Evolutionary conservation across 2,797 vertebrate genomes (phyloP).

Genomic region (Glyptemys insculpta): DNA sequence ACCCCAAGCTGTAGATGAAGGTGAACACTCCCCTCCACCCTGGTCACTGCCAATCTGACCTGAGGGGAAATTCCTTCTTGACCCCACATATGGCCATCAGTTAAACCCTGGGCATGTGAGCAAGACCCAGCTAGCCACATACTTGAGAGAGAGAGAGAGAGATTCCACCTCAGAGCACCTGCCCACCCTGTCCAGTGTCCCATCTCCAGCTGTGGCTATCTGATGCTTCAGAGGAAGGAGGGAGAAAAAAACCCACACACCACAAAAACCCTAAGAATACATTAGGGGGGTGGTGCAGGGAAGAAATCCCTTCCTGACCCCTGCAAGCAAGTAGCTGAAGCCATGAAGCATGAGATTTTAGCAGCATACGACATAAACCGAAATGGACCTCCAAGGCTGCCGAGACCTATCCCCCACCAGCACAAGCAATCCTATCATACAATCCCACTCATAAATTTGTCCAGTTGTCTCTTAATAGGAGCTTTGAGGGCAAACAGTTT

Average conservation of each 20-base stretch:
- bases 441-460: neutral
- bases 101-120: neutral
- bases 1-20: neutral
- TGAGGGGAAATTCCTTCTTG: neutral
- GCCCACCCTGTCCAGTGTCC: too few relatives aligned
- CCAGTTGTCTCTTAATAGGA: neutral
- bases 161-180: too few relatives aligned
- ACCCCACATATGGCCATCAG: neutral
- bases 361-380: neutral
- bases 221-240: neutral
- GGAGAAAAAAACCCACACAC: too few relatives aligned
- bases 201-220: neutral
- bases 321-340: neutral
- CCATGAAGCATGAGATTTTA: neutral
- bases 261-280: neutral
- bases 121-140: too few relatives aligned
- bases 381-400: neutral
- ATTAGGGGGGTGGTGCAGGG: neutral
- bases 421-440: neutral
- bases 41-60: neutral
- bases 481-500: too few relatives aligned
- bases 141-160: too few relatives aligned
- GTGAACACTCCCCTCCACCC: too few relatives aligned
- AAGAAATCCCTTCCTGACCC: neutral
- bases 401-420: neutral